Conservation (phyloP, 2,797 vertebrate genomes). For the Esox masquinongy region DNA sequence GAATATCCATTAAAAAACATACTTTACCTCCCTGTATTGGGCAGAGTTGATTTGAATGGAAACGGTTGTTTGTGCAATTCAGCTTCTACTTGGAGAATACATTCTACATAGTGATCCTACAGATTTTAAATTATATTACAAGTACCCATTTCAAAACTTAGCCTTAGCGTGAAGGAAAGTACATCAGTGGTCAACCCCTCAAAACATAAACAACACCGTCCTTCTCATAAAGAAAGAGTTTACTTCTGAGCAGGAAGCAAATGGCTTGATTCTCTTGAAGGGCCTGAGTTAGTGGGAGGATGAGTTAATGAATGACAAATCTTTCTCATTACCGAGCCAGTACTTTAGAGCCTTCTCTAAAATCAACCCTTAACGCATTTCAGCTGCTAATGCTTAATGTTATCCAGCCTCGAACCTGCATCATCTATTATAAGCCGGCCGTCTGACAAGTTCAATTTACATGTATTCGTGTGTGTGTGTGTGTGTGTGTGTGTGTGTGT, state of each 20-base stretch:
- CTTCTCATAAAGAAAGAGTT: slow-evolving; percentile 34
- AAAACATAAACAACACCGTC: neutral
- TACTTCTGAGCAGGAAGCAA: slow-evolving; percentile 54
- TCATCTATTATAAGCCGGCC: slow-evolving; percentile 59
- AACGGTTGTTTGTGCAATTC: no score
- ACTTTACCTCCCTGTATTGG: no score
- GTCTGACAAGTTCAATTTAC: slow-evolving; percentile 38
- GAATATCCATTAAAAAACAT: no score
- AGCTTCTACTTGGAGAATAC: no score
- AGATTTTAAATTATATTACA: neutral
- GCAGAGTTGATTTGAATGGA: no score
- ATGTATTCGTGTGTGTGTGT: neutral
- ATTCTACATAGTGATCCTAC: neutral
- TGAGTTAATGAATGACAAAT: slow-evolving; percentile 75
- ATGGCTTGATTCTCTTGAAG: slow-evolving; percentile 37
- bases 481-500: slow-evolving; percentile 1
- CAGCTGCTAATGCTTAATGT: slow-evolving; percentile 60
- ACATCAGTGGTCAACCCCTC: neutral
- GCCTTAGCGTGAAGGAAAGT: neutral
- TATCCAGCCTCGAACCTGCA: slow-evolving; percentile 54
- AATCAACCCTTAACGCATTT: slow-evolving; percentile 75
- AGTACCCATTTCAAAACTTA: neutral
- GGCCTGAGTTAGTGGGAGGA: slow-evolving; percentile 42
- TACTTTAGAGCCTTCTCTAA: slow-evolving; percentile 62
- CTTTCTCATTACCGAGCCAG: slow-evolving; percentile 72